Evolutionary conservation across 2,113 vertebrate species (phyloP).

Genomic region (Seriola dumerili): DNA sequence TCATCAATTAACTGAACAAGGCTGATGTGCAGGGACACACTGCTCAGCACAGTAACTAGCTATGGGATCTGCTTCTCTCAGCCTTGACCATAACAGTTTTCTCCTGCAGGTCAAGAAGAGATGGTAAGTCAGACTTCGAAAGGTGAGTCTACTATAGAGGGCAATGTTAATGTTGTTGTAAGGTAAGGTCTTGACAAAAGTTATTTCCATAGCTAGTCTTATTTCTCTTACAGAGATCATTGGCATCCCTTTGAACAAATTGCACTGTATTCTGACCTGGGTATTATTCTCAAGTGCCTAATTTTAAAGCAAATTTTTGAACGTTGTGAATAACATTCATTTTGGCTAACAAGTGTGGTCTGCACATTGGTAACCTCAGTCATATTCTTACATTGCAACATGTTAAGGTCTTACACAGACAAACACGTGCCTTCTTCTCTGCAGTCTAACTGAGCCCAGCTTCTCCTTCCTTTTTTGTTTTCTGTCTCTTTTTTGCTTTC

Average conservation of each 20-base stretch:
- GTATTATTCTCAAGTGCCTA: slow-evolving; percentile 14
- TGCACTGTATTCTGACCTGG: not conserved
- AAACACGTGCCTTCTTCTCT: slow-evolving; percentile 86
- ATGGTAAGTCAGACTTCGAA: slow-evolving; percentile 74
- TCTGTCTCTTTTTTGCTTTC: slow-evolving; percentile 85
- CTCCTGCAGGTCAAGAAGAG: slow-evolving; percentile 68
- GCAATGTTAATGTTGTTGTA: slow-evolving; percentile 52
- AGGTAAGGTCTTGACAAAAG: slow-evolving; percentile 76
- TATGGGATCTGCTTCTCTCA: slow-evolving; percentile 83
- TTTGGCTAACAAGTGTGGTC: slow-evolving; percentile 75
- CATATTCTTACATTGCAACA: slow-evolving; percentile 69
- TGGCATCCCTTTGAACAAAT: slow-evolving; percentile 35
- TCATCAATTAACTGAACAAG: slow-evolving; percentile 50
- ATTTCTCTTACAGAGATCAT: slow-evolving; percentile 56
- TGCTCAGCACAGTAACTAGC: slow-evolving; percentile 84
- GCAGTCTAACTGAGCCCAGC: slow-evolving; percentile 90
- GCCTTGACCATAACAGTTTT: slow-evolving; percentile 70
- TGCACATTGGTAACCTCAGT: slow-evolving; percentile 75
- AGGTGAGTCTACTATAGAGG: slow-evolving; percentile 74
- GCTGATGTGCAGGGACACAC: slow-evolving; percentile 83
- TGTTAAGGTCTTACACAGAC: slow-evolving; percentile 90
- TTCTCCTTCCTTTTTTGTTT: slow-evolving; percentile 86
- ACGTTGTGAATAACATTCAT: slow-evolving; percentile 7
- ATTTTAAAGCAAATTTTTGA: slow-evolving; percentile 21
- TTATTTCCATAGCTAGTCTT: slow-evolving; percentile 87